These are phyloP conservation scores for Microchrysa polita DNA, from an alignment of 2,888 invertebrate genomes.

Conservation along the genomic window DNA sequence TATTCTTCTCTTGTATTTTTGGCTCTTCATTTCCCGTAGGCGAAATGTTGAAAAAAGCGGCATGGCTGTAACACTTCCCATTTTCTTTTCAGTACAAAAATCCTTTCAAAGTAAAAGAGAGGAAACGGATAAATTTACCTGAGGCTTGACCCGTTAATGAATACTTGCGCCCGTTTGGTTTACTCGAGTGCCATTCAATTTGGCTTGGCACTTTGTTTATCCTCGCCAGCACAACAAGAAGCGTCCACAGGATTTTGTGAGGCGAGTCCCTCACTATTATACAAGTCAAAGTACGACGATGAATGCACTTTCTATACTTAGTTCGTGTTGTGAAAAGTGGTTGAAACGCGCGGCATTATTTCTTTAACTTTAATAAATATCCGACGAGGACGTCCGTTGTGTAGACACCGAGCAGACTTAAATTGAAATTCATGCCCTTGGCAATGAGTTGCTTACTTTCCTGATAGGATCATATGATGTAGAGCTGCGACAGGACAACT, in stretches of 20 bases:
- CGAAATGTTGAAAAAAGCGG: no score
- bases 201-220: constrained; percentile 24
- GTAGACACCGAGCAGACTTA: constrained; percentile 1
- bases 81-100: neutral
- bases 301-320: no score
- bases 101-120: no score
- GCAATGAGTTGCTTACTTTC: neutral
- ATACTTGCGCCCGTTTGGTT: neutral
- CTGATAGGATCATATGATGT: no score
- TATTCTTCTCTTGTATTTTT: no score
- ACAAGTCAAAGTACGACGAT: no score
- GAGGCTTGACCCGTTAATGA: constrained; percentile 30
- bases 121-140: constrained; percentile 21
- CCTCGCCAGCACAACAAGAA: neutral
- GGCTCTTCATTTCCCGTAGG: no score
- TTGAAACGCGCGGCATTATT: no score
- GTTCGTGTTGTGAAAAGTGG: neutral
- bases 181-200: constrained; percentile 22
- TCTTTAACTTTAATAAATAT: neutral
- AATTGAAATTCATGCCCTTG: constrained; percentile 29
- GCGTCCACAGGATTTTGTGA: neutral
- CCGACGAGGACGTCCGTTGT: neutral
- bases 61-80: neutral
- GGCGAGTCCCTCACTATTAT: no score
- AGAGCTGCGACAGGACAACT: no score